phyloP scores from a whole-genome alignment of 2,797 vertebrate species.

The Enteromius thamalakanensis region DNA sequence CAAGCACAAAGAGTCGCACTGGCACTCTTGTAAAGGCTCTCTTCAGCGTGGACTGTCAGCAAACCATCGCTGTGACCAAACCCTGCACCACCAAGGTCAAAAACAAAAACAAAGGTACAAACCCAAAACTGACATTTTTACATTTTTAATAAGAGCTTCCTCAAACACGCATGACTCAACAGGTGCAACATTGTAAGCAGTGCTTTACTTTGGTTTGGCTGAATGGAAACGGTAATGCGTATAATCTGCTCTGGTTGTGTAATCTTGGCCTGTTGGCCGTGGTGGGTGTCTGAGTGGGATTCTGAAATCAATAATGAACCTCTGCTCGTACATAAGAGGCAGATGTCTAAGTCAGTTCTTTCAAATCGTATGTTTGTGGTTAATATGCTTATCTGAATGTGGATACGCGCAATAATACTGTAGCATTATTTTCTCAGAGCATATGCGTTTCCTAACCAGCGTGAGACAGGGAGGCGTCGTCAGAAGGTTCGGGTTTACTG shows the following conservation, averaged over 20 bases:
- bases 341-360: slow-evolving; percentile 3
- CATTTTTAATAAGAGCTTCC: not conserved
- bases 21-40: slow-evolving; percentile 87
- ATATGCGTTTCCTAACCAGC: slow-evolving; percentile 4
- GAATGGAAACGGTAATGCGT: slow-evolving; percentile 30
- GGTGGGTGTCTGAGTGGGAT: slow-evolving; percentile 59
- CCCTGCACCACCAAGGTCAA: slow-evolving; percentile 84
- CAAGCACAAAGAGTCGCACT: slow-evolving; percentile 76
- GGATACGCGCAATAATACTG: not conserved
- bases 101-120: slow-evolving; percentile 85
- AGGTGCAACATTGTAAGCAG: slow-evolving; percentile 16
- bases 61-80: slow-evolving; percentile 83
- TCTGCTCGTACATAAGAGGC: slow-evolving; percentile 32
- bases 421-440: slow-evolving; percentile 15
- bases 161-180: slow-evolving; percentile 10
- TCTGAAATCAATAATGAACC: slow-evolving; percentile 53
- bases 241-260: slow-evolving; percentile 46
- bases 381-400: slow-evolving; percentile 36
- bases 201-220: slow-evolving; percentile 15
- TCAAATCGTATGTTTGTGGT: slow-evolving; percentile 15
- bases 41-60: slow-evolving; percentile 85
- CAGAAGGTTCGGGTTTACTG: slow-evolving; percentile 5
- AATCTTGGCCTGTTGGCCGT: slow-evolving; percentile 45
- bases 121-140: not conserved
- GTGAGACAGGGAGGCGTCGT: slow-evolving; percentile 9